phyloP scores from a whole-genome alignment of 2,888 invertebrate species.

The Drosophila hawaiiensis region DNA sequence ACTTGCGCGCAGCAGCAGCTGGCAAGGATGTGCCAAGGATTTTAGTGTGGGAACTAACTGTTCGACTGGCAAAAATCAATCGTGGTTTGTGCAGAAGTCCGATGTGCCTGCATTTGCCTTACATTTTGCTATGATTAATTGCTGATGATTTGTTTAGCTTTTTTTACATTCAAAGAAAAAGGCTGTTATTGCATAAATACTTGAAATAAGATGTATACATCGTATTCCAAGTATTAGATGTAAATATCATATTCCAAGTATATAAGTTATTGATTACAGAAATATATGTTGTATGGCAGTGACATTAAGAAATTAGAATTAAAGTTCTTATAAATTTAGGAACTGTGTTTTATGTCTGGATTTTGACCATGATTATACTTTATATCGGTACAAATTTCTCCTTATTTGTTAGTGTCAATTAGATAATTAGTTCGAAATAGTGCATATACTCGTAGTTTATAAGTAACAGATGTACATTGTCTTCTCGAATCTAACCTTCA shows the following conservation, averaged over 20 bases:
- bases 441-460: not conserved
- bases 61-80: conserved; percentile 69
- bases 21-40: conserved; percentile 43
- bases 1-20: conserved; percentile 60
- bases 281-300: not conserved
- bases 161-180: not conserved
- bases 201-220: not conserved
- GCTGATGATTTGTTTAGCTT: conserved; percentile 4
- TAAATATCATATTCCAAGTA: not conserved
- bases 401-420: not conserved
- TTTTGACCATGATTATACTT: not conserved
- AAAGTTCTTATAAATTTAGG: not conserved
- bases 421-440: not conserved
- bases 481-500: not conserved
- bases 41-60: conserved; percentile 62
- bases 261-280: not conserved
- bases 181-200: not conserved
- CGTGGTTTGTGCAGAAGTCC: conserved; percentile 60
- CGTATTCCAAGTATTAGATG: not conserved
- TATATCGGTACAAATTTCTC: not conserved
- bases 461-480: not conserved
- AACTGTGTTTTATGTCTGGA: not conserved
- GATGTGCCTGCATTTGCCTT: conserved; percentile 60
- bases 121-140: conserved; percentile 60
- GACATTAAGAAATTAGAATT: not conserved